These are phyloP conservation scores for Drosophila burlai DNA, from an alignment of 1,140 invertebrate genomes.

Conservation along the genomic window DNA sequence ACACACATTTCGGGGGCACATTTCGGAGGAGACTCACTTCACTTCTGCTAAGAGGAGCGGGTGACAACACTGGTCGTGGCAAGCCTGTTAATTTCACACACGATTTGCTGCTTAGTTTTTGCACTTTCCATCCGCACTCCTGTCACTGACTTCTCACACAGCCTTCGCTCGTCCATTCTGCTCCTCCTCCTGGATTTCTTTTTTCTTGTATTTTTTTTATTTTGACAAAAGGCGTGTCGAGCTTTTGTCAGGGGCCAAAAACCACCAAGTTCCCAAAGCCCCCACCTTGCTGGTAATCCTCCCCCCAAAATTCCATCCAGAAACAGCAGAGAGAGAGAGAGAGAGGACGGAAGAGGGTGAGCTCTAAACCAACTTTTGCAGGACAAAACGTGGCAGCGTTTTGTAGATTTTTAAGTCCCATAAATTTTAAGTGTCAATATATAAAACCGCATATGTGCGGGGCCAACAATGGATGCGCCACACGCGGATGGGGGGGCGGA, in stretches of 20 bases:
- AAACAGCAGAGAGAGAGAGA: neutral
- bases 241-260: conserved; percentile 46
- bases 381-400: conserved; percentile 62
- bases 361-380: conserved; percentile 57
- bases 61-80: conserved; percentile 18
- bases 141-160: conserved; percentile 41
- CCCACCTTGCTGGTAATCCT: neutral
- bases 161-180: neutral
- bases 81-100: conserved; percentile 53
- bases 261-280: conserved; percentile 6
- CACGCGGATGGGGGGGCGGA: neutral
- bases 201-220: neutral
- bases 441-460: conserved; percentile 66
- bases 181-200: neutral
- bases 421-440: conserved; percentile 68
- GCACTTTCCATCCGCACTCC: conserved; percentile 33
- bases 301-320: neutral
- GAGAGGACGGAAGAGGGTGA: neutral
- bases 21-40: conserved; percentile 1
- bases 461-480: conserved; percentile 47
- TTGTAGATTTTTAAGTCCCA: conserved; percentile 67
- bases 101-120: conserved; percentile 56
- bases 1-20: conserved; percentile 1
- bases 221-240: conserved; percentile 33
- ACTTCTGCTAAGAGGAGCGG: neutral